A percentile compares a stretch with the other conserved stretches of the same genome.
phyloP scores from a whole-genome alignment of 1,140 invertebrate genomes.

The Drosophila azteca region DNA sequence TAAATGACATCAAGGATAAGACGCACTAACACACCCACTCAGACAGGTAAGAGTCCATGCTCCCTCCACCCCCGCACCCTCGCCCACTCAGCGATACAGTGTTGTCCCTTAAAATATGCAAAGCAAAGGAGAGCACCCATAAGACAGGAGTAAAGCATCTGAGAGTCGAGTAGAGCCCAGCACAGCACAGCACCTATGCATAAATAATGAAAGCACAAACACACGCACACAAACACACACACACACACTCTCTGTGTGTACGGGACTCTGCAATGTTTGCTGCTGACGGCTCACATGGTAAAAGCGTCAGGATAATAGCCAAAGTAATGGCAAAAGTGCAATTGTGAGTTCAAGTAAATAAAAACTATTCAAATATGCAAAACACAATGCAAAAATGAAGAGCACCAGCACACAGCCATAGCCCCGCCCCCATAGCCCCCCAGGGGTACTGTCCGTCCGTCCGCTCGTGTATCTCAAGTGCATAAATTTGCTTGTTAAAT shows the following conservation, averaged over 20 bases:
- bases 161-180: background rate
- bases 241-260: constrained; percentile 12
- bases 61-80: background rate
- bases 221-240: constrained; percentile 32
- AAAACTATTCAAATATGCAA: constrained; percentile 82
- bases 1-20: constrained; percentile 67
- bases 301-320: constrained; percentile 81
- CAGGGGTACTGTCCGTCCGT: constrained; percentile 4
- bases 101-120: constrained; percentile 65
- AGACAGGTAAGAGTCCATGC: background rate
- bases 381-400: constrained; percentile 77
- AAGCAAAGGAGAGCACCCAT: constrained; percentile 54
- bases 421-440: constrained; percentile 16
- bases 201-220: constrained; percentile 71
- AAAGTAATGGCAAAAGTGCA: constrained; percentile 82
- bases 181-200: constrained; percentile 68
- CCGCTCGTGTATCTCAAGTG: constrained; percentile 54
- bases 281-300: constrained; percentile 64
- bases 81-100: constrained; percentile 6
- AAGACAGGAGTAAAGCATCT: constrained; percentile 33
- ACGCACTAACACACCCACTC: constrained; percentile 22
- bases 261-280: constrained; percentile 43
- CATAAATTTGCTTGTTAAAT: constrained; percentile 80
- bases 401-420: constrained; percentile 13
- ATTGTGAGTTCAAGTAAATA: constrained; percentile 82